A percentile compares a stretch with the other conserved stretches of the same genome.
Evolutionary conservation across 2,888 invertebrate species (phyloP).

Genomic region (Acrobasis repandana): DNA sequence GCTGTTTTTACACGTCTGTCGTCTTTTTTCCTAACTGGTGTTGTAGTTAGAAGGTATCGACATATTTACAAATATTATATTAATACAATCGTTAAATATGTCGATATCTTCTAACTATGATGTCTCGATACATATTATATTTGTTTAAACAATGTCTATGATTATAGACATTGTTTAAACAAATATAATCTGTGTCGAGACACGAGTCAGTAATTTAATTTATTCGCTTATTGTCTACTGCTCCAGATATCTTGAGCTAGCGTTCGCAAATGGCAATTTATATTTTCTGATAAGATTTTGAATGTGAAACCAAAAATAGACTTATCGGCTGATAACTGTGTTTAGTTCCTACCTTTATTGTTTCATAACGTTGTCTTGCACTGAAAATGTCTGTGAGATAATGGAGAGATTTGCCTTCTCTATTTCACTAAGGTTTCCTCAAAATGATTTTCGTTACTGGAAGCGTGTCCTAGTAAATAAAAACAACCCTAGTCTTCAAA

Average conservation of each 20-base stretch:
- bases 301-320: conserved; percentile 16
- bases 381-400: background rate
- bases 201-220: conserved; percentile 22
- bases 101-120: too few relatives aligned
- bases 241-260: conserved; percentile 10
- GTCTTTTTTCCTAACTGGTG: too few relatives aligned
- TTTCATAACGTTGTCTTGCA: background rate
- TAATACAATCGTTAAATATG: conserved; percentile 4
- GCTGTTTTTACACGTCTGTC: too few relatives aligned
- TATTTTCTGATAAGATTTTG: conserved; percentile 19
- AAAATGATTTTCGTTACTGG: too few relatives aligned
- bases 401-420: too few relatives aligned
- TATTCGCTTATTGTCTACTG: conserved; percentile 22
- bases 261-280: conserved; percentile 20
- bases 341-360: conserved; percentile 1
- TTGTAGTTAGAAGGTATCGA: background rate
- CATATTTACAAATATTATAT: background rate
- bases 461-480: too few relatives aligned
- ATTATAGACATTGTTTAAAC: conserved; percentile 12
- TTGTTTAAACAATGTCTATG: conserved; percentile 14
- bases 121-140: conserved; percentile 14
- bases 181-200: conserved; percentile 14
- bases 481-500: too few relatives aligned
- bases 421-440: too few relatives aligned
- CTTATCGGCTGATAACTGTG: conserved; percentile 12